A percentile compares a stretch with the other conserved stretches of the same genome.
These are phyloP conservation scores for Chesias legatella DNA, from an alignment of 2,888 invertebrate genomes.

Conservation along the genomic window DNA sequence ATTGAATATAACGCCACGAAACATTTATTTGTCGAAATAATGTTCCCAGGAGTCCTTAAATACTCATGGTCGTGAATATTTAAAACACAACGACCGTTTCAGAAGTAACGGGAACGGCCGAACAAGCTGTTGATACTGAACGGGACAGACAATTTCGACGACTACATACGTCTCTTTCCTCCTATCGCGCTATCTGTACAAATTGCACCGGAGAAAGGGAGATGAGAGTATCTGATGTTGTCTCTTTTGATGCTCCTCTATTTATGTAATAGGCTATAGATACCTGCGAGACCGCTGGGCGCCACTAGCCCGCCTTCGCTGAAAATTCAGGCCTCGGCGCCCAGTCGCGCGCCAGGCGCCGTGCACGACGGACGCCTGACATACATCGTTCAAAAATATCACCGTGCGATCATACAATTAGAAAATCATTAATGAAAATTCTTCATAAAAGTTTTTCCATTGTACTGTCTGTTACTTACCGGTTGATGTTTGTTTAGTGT, in stretches of 20 bases:
- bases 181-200: constrained; percentile 8
- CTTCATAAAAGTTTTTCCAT: constrained; percentile 30
- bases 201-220: constrained; percentile 17
- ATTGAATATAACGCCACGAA: constrained; percentile 4
- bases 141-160: constrained; percentile 14
- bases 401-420: constrained; percentile 42
- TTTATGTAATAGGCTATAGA: constrained; percentile 30
- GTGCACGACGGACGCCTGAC: constrained; percentile 32
- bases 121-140: constrained; percentile 28
- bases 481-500: constrained; percentile 33
- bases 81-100: constrained; percentile 19
- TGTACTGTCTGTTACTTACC: constrained; percentile 44
- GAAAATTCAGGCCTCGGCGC: constrained; percentile 21
- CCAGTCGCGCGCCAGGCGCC: constrained; percentile 64
- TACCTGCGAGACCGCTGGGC: constrained; percentile 68
- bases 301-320: constrained; percentile 36
- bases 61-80: constrained; percentile 31
- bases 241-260: constrained; percentile 34
- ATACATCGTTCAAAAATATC: constrained; percentile 25
- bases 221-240: constrained; percentile 30
- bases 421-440: constrained; percentile 61
- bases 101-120: constrained; percentile 25
- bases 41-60: constrained; percentile 11
- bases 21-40: constrained; percentile 7
- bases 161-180: constrained; percentile 18